Percentiles rank a stretch among this genome's conserved stretches.
Evolutionary conservation across 2,888 invertebrate genomes (phyloP).

Genomic region (Hedya salicella): DNA sequence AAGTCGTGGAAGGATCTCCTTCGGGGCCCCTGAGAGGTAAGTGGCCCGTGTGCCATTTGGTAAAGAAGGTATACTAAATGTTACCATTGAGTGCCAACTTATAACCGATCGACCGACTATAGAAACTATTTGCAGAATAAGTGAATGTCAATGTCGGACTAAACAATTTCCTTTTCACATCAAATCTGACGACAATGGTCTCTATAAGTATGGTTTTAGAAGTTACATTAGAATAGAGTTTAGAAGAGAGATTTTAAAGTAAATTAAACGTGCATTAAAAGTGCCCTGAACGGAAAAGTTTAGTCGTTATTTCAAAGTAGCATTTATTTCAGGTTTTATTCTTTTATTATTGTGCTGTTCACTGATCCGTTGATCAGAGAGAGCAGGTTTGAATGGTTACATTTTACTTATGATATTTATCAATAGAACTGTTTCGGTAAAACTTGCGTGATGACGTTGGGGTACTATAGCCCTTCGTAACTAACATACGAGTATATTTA

Average conservation of each 20-base stretch:
- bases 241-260: neutral
- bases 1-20: too few species aligned
- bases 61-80: too few species aligned
- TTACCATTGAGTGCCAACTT: slow-evolving; percentile 17
- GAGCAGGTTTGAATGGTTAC: too few species aligned
- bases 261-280: neutral
- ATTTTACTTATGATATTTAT: too few species aligned
- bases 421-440: too few species aligned
- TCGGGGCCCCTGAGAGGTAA: too few species aligned
- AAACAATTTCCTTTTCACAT: slow-evolving; percentile 9
- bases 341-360: too few species aligned
- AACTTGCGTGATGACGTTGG: too few species aligned
- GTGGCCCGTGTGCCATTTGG: too few species aligned
- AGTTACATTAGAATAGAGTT: neutral
- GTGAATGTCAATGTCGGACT: slow-evolving; percentile 75
- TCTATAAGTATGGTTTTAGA: neutral
- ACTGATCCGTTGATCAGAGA: too few species aligned
- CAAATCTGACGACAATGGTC: neutral
- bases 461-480: too few species aligned
- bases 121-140: slow-evolving; percentile 41
- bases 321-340: neutral
- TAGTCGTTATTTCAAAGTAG: slow-evolving; percentile 8
- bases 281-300: neutral
- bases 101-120: neutral
- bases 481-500: too few species aligned